A percentile compares a stretch with the other conserved stretches of the same genome.
These are phyloP conservation scores for Podarcis raffonei DNA, from an alignment of 2,113 vertebrate genomes.

Conservation along the genomic window DNA sequence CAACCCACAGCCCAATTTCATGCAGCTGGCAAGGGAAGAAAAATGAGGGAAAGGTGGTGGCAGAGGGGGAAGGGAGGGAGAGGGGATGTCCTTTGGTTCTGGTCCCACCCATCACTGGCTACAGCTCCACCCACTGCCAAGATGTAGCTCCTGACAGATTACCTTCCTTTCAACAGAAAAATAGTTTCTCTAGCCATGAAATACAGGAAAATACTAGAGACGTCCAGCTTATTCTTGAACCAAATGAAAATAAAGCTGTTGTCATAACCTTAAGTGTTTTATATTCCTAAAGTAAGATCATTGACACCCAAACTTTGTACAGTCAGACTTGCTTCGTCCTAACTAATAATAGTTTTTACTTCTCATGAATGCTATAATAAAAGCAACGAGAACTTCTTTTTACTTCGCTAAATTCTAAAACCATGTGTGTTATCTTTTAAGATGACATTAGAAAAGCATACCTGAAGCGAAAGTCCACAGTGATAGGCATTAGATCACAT, in stretches of 20 bases:
- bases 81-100: background rate
- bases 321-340: background rate
- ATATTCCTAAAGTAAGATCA: background rate
- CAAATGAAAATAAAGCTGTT: background rate
- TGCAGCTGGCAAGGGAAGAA: background rate
- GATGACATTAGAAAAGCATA: background rate
- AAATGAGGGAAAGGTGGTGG: background rate
- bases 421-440: background rate
- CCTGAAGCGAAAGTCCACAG: background rate
- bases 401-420: background rate
- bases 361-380: background rate
- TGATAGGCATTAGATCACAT: background rate
- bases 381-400: background rate
- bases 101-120: background rate
- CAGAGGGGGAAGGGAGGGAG: background rate
- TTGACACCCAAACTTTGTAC: background rate
- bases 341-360: background rate
- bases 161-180: background rate
- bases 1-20: background rate
- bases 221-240: background rate
- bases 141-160: background rate
- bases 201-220: background rate
- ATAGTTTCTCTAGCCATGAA: background rate
- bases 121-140: background rate
- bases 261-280: background rate